phyloP scores from a whole-genome alignment of 2,888 invertebrate species.

The Thelaira solivaga region DNA sequence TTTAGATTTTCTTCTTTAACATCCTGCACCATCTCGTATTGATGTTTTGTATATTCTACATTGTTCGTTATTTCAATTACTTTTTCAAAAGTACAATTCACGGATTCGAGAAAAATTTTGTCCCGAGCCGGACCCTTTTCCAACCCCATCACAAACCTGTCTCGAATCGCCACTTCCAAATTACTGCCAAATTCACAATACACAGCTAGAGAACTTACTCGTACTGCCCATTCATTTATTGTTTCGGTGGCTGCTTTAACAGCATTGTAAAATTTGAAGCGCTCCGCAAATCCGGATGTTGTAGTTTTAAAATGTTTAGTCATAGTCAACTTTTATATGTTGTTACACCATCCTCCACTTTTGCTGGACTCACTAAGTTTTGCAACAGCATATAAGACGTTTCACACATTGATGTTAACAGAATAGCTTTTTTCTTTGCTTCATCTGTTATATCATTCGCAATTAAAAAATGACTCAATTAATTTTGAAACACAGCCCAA shows the following conservation, averaged over 20 bases:
- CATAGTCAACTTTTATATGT: constrained; percentile 20
- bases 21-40: constrained; percentile 38
- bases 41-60: constrained; percentile 28
- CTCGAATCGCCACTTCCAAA: constrained; percentile 16
- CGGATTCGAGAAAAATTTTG: too few species aligned
- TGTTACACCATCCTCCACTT: constrained; percentile 15
- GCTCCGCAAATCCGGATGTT: too few species aligned
- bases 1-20: not conserved
- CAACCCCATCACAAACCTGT: too few species aligned
- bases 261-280: too few species aligned
- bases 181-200: constrained; percentile 29
- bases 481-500: constrained; percentile 28
- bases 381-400: constrained; percentile 28
- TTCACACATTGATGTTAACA: constrained; percentile 36
- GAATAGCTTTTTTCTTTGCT: constrained; percentile 41
- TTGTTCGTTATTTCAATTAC: constrained; percentile 39
- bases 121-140: too few species aligned
- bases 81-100: constrained; percentile 1
- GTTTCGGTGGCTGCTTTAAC: constrained; percentile 26
- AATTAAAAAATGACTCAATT: constrained; percentile 31
- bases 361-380: too few species aligned
- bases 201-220: constrained; percentile 38
- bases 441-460: constrained; percentile 29
- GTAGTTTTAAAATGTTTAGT: too few species aligned
- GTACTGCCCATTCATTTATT: constrained; percentile 53